Percentiles rank a stretch among this genome's conserved stretches.
Conservation (phyloP, 2,797 vertebrate genomes). For the Crocodylus rhombifer region DNA sequence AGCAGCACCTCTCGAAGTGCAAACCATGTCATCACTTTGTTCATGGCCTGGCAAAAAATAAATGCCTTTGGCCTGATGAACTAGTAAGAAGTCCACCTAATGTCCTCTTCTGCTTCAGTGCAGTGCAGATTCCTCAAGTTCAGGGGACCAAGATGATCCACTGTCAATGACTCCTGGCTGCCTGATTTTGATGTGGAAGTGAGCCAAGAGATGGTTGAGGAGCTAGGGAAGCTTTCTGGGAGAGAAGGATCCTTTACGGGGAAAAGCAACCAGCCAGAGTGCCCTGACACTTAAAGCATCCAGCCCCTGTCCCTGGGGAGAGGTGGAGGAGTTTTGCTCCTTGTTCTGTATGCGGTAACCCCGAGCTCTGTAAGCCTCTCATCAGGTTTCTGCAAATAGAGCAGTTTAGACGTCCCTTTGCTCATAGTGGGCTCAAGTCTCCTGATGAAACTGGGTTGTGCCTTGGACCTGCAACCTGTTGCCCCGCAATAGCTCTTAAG, state of each 20-base stretch:
- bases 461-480: background rate
- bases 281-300: background rate
- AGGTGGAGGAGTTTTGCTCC: background rate
- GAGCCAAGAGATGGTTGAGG: background rate
- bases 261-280: background rate
- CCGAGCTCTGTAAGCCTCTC: fast-evolving
- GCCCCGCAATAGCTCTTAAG: background rate
- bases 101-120: background rate
- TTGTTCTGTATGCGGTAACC: background rate
- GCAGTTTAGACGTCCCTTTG: background rate
- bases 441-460: background rate
- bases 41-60: background rate
- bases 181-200: background rate
- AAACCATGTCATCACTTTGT: background rate
- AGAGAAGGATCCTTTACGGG: background rate
- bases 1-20: background rate
- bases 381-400: background rate
- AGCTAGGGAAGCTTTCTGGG: background rate
- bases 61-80: background rate
- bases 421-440: background rate
- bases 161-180: background rate
- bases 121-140: background rate
- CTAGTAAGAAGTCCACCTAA: background rate
- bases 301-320: background rate
- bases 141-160: background rate